Conservation (phyloP, 2,888 invertebrate genomes). For the Epinotia nisella region DNA sequence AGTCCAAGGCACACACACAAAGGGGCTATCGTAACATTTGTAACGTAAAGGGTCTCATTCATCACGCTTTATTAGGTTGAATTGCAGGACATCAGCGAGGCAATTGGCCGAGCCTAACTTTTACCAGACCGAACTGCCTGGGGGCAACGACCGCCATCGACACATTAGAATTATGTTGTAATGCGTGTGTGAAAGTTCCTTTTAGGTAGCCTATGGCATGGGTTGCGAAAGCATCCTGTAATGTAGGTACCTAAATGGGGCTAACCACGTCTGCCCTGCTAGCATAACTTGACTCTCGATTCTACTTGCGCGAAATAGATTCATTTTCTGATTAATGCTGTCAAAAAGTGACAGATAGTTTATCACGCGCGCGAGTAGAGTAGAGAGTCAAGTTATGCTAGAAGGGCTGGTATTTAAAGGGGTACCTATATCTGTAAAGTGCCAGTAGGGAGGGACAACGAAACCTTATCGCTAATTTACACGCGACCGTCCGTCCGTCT, state of each 20-base stretch:
- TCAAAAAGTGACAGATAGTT: too few species aligned
- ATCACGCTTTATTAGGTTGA: constrained; percentile 40
- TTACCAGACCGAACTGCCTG: constrained; percentile 37
- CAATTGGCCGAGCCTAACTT: constrained; percentile 45
- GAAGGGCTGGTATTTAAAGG: background rate
- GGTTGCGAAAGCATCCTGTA: background rate
- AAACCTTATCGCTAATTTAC: too few species aligned
- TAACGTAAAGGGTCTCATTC: constrained; percentile 30
- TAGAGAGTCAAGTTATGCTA: too few species aligned
- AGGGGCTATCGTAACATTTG: constrained; percentile 8
- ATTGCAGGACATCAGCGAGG: constrained; percentile 47
- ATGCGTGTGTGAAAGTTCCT: constrained; percentile 35
- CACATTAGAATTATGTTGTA: constrained; percentile 14
- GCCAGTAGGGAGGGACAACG: too few species aligned
- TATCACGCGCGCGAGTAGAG: too few species aligned
- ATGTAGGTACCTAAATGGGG: background rate
- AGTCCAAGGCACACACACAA: background rate
- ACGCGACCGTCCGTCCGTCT: too few species aligned
- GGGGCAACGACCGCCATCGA: constrained; percentile 31
- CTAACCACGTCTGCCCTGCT: background rate
- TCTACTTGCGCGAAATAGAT: too few species aligned
- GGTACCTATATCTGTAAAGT: too few species aligned
- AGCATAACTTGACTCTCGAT: too few species aligned
- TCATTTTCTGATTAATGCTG: too few species aligned
- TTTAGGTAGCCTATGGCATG: constrained; percentile 9